phyloP scores from a whole-genome alignment of 2,888 invertebrate species.

The Xylota sylvarum region DNA sequence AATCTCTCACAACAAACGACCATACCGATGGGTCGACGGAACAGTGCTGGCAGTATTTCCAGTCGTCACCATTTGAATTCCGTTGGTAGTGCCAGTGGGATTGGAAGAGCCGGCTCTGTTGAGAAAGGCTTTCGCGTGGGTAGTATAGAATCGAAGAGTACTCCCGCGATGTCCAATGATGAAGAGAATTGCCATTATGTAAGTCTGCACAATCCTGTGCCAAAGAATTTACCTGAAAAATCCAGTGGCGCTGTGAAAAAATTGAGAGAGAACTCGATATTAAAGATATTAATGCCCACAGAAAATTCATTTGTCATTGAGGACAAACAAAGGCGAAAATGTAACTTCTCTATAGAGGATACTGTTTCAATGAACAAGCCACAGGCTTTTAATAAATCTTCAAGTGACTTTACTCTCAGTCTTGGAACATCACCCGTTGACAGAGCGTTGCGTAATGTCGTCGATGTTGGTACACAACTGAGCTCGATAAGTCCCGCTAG shows the following conservation, averaged over 20 bases:
- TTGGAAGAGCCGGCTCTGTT: conserved; percentile 51
- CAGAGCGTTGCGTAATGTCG: conserved; percentile 54
- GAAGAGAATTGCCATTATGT: conserved; percentile 50
- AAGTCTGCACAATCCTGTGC: neutral
- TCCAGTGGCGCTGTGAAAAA: conserved; percentile 20
- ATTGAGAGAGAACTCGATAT: conserved; percentile 10
- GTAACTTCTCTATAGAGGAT: neutral
- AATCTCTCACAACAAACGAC: conserved; percentile 80
- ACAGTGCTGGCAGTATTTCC: conserved; percentile 79
- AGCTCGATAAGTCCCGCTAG: conserved; percentile 31
- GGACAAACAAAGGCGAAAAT: conserved; percentile 5
- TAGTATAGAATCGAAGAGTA: conserved; percentile 27
- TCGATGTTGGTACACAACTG: conserved; percentile 57
- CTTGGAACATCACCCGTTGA: conserved; percentile 53
- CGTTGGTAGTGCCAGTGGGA: conserved; percentile 55
- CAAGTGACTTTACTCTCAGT: conserved; percentile 10
- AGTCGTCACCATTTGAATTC: conserved; percentile 77
- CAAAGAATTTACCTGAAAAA: conserved; percentile 23
- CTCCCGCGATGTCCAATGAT: neutral
- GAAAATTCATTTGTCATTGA: neutral
- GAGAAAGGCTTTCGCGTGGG: conserved; percentile 50
- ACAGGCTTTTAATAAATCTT: neutral
- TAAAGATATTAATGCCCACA: conserved; percentile 30
- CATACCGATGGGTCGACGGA: conserved; percentile 78
- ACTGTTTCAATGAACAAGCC: neutral